Evolutionary conservation across 2,113 vertebrate genomes (phyloP).

Genomic region (Podarcis muralis): DNA sequence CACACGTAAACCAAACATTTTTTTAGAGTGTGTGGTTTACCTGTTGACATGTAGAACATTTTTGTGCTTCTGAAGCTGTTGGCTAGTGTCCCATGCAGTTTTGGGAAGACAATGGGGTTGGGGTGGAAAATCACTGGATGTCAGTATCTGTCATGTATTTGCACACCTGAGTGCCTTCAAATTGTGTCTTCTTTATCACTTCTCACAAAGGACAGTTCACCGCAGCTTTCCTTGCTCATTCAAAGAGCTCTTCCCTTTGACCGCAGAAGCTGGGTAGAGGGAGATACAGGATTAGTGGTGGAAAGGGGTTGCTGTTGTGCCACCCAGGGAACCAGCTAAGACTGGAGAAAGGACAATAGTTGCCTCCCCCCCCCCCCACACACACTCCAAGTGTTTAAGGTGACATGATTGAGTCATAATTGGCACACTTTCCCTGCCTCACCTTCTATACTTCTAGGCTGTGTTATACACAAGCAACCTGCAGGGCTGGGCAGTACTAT

Average conservation of each 20-base stretch:
- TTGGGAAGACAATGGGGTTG: not conserved
- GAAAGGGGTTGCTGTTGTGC: too few species aligned
- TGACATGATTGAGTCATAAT: not conserved
- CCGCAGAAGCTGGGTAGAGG: not conserved
- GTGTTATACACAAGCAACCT: not conserved
- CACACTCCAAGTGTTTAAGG: not conserved
- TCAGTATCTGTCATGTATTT: not conserved
- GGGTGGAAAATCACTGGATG: not conserved
- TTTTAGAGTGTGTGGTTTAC: not conserved
- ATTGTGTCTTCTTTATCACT: not conserved
- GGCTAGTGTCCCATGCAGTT: conserved; percentile 5
- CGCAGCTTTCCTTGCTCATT: not conserved
- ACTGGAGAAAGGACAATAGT: too few species aligned
- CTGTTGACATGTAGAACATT: conserved; percentile 27
- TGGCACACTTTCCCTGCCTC: not conserved
- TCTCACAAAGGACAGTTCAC: not conserved
- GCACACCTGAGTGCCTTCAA: not conserved
- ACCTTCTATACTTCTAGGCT: not conserved
- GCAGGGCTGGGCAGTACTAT: not conserved
- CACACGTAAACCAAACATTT: not conserved
- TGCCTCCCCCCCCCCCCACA: not conserved
- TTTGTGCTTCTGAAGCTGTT: conserved; percentile 23
- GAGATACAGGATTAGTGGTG: not conserved
- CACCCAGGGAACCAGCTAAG: not conserved
- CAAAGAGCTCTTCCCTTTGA: not conserved